Base-by-base conservation (phyloP, 37 sponge, comb jelly and placozoan species). In the Eunapius fragilis region DNA sequence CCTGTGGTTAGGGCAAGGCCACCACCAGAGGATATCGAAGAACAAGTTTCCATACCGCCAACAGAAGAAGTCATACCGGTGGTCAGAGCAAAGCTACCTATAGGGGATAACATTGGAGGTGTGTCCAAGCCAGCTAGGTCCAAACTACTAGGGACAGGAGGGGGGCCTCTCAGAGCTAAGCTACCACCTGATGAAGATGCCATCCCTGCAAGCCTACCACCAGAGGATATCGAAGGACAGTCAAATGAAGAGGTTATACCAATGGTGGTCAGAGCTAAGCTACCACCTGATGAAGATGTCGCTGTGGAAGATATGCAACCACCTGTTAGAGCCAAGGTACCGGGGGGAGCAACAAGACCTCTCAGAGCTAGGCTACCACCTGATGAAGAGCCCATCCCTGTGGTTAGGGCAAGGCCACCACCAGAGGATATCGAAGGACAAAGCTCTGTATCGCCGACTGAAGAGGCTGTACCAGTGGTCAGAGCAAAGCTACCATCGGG, bases 41-140 rank as follows among this genome's bases (percentile, higher is more conserved):
- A 45, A 45, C 47, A 45, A 45, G 47, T 45, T 4, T 9, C 33
- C 26, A 58, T 7, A 2, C 0, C 71, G 37, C 28, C 31, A 32
- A 74, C 74, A 4, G 67, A 78, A 14, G 58, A 85, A 32, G 89
- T 48, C 77, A 78, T 84, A n/a, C 85, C 85, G 24, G 80, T 84
- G 0, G 82, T 67, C 26, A 78, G 26, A 45, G 31, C n/a, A 69
- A 84, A 31, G 85, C 67, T 27, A 31, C 78, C 25, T 28, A 22
- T 70, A 78, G 38, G 19, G n/a, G 27, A 38, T 19, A 19, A 58
- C 14, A 19, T 58, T 12, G 19, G 14, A 58, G 19, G 14, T 1
- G 22, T 17, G 1, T 11, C 58, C 58, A 58, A 19, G 58, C 58
- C 58, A 13, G 58, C 58, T 58, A 58, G 58, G 14, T 12, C 58